Evolutionary conservation across 2,888 invertebrate species (phyloP).

Genomic region (Patella ulyssiponensis): DNA sequence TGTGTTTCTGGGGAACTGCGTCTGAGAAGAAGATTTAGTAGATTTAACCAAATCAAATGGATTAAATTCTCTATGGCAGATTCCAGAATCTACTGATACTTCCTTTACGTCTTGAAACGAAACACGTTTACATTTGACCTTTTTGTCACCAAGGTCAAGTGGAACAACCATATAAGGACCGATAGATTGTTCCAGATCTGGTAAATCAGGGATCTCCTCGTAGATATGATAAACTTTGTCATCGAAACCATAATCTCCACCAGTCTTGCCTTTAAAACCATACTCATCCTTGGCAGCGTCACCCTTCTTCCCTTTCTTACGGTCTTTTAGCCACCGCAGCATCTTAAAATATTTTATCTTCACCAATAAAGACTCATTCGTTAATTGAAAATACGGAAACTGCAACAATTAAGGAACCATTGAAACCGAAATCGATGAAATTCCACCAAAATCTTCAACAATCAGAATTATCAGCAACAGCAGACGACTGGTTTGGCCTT

Average conservation of each 20-base stretch:
- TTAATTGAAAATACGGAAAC: too few species aligned
- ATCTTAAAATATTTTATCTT: slow-evolving; percentile 21
- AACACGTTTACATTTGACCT: not conserved
- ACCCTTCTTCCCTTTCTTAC: slow-evolving; percentile 30
- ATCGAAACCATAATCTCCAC: slow-evolving; percentile 41
- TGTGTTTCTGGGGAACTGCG: too few species aligned
- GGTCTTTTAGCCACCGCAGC: slow-evolving; percentile 45
- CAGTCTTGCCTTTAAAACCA: slow-evolving; percentile 23
- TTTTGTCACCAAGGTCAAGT: not conserved
- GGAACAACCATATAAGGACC: slow-evolving; percentile 42
- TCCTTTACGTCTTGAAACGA: not conserved
- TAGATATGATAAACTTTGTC: slow-evolving; percentile 42
- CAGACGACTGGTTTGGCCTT: too few species aligned
- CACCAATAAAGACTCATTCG: not conserved
- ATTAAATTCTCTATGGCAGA: not conserved
- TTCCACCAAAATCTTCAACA: too few species aligned
- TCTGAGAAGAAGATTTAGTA: not conserved
- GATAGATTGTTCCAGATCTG: not conserved
- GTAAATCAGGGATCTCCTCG: slow-evolving; percentile 43
- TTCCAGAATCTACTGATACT: not conserved
- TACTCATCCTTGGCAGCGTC: slow-evolving; percentile 14
- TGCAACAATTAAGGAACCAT: too few species aligned
- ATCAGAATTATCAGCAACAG: too few species aligned
- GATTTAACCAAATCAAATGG: not conserved
- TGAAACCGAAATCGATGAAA: too few species aligned